Base-by-base conservation (phyloP, 2,113 vertebrate genomes). In the Chamaetylas fuelleborni region DNA sequence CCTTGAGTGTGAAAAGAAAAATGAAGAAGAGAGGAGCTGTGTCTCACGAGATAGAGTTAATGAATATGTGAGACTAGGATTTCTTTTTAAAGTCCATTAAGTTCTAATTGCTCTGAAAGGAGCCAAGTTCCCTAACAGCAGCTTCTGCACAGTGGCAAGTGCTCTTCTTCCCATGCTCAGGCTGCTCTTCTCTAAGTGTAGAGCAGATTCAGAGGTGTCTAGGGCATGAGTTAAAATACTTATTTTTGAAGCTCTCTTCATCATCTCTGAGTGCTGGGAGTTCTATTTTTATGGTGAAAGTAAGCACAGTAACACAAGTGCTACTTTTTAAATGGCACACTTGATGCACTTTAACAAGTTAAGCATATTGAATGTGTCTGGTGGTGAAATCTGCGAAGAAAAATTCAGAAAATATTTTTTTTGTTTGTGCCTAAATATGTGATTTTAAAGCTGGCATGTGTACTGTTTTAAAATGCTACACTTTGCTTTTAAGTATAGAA, bases 391-490 rank as follows among this genome's bases (percentile, higher is more conserved):
- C 74, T 83, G 61, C 2, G 45, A 93, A 95, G 71, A 90, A 93
- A 97, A 96, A 95, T 88, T 80, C 53, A 80, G 62, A 92, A 84
- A 82, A 84, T 73, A 81, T 85, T 92, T 95, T 94, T 97, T 86
- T 95, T 94, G 80, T 91, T 97, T 96, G 36, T 88, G 48, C 48
- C 51, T 86, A 90, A 94, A 51, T 79, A 85, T 90, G 94, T 85
- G 78, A 81, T 88, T 92, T 94, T 97, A 81, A 88, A 96, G 73
- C 72, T 96, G 95, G 64, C 72, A 62, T 86, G 60, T 94, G 71
- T 88, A 62, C 79, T 58, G 42, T 90, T 88, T 16, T 28, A 90
- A 92, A 90, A 60, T n/a, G 5, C 28, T 76, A 11, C 14, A 5
- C 14, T 66, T 94, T 91, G 5, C n/a, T 91, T 76, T n/a, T 60